Evolutionary conservation across 2,888 invertebrate genomes (phyloP), one percentile per base, ranked within the genome.

Genomic region (Eugnorisma glareosa): DNA sequence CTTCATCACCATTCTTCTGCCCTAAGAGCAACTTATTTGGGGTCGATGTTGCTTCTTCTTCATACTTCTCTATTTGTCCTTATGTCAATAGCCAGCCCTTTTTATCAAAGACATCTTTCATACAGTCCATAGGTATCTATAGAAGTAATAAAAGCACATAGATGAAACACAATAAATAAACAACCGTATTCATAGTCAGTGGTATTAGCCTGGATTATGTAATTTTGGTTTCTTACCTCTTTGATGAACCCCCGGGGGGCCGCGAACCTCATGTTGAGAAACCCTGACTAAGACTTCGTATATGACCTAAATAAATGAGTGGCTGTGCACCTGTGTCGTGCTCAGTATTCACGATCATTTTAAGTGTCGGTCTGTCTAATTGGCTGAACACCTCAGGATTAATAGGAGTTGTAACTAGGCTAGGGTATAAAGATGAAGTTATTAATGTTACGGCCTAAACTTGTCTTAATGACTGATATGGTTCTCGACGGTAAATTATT

Each of bases 271-370:
- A 70, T 24, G 37, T 78, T 78, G 64, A 37, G 78, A 43, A 78
- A 15, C 54, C 15, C 11, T 51, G 70, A 35, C 21, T 45, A 66
- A 68, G 70, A 54, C 68, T 71, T 15, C n/a, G 13, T 64, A 43
- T 24, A 82, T 74, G 73, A 77, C 75, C 71, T 79, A 77, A 64
- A 75, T 79, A 82, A 75, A 79, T 79, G 61, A 82, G 66, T 79
- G n/a, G 64, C 37, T 13, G 68, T 76, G 67, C 84, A 85, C 85
- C 85, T 83, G 85, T 73, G 72, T 40, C 77, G 67, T 63, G 66
- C 31, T 83, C 51, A 73, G 78, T 73, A 81, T 84, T 78, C 78
- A 84, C 54, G 78, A 84, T 81, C 66, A 67, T 70, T 81, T 84
- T 54, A 73, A 83, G 78, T 75, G 63, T 54, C 18, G 45, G 59